Conservation (phyloP, 2,113 vertebrate species). For the Protobothrops mucrosquamatus region DNA sequence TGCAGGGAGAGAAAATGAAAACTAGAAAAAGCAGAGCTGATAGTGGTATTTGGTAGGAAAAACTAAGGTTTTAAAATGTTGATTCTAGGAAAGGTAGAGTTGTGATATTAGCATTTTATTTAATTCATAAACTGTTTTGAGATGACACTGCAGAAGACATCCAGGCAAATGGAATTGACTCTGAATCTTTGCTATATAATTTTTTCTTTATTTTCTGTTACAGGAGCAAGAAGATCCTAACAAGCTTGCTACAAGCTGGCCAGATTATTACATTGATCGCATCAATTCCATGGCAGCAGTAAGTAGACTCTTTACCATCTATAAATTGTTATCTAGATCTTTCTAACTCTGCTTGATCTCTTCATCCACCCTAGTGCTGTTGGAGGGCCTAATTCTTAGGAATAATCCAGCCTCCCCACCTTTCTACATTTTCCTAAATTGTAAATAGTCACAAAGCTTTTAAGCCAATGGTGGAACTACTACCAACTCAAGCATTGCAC, state of each 20-base stretch:
- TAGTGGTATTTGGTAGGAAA: background rate
- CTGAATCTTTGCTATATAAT: slow-evolving; percentile 20
- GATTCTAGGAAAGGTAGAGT: background rate
- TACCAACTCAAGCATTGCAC: background rate
- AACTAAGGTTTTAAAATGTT: background rate
- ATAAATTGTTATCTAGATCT: background rate
- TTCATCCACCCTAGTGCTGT: background rate
- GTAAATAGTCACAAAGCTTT: background rate
- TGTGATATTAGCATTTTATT: background rate
- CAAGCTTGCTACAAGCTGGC: slow-evolving; percentile 97
- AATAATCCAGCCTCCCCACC: background rate
- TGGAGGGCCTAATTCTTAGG: background rate
- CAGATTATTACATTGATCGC: slow-evolving; percentile 97
- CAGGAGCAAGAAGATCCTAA: slow-evolving; percentile 98
- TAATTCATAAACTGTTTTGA: background rate
- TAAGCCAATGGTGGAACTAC: background rate
- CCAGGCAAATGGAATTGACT: background rate
- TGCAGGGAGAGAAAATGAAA: background rate
- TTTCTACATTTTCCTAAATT: background rate
- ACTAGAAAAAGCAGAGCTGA: background rate
- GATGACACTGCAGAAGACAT: slow-evolving; percentile 5
- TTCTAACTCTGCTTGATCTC: background rate
- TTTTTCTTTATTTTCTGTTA: slow-evolving; percentile 52
- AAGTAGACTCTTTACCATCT: slow-evolving; percentile 62
- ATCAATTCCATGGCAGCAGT: slow-evolving; percentile 98